These are phyloP conservation scores for Leucoraja ocellata DNA, from an alignment of 2,797 vertebrate genomes.

Conservation along the genomic window DNA sequence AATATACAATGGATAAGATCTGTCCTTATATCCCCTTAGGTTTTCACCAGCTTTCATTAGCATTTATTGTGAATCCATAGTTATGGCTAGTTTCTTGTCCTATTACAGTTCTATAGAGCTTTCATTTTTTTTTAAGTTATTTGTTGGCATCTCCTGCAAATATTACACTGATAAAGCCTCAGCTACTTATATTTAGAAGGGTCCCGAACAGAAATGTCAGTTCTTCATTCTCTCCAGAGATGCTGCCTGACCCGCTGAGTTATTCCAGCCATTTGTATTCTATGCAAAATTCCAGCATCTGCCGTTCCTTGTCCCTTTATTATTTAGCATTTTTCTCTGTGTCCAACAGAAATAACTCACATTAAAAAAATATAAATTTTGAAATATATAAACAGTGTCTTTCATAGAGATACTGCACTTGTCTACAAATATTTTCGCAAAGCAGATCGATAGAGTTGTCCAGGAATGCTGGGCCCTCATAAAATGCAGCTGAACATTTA, in stretches of 20 bases:
- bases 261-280: too few relatives aligned
- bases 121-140: neutral
- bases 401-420: neutral
- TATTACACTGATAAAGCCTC: too few relatives aligned
- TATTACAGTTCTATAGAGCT: neutral
- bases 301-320: neutral
- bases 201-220: too few relatives aligned
- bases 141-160: too few relatives aligned
- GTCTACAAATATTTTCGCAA: neutral
- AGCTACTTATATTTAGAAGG: too few relatives aligned
- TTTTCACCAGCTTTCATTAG: neutral
- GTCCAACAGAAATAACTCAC: neutral
- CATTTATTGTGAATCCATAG: neutral
- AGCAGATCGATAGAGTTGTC: neutral
- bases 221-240: too few relatives aligned
- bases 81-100: neutral
- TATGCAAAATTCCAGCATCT: too few relatives aligned
- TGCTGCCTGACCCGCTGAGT: too few relatives aligned
- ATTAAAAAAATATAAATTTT: neutral
- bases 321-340: neutral
- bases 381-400: neutral
- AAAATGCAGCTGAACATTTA: neutral
- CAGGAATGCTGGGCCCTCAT: neutral
- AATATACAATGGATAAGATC: neutral
- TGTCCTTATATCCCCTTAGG: neutral